These are phyloP conservation scores for Leptinotarsa rubiginosa DNA, from an alignment of 2,888 invertebrate genomes.

Conservation along the genomic window DNA sequence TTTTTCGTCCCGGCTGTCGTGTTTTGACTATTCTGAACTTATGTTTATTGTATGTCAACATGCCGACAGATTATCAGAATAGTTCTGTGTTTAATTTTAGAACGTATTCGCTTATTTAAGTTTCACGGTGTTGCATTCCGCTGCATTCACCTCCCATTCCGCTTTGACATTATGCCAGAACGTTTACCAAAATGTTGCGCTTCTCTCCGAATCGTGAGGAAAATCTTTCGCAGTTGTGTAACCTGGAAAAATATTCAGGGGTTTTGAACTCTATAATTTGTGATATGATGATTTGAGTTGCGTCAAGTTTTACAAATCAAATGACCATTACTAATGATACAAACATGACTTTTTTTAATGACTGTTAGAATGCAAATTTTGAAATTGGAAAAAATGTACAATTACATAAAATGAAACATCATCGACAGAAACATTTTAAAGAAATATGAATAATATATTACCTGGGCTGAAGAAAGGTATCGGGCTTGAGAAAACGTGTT, in stretches of 20 bases:
- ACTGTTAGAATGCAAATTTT: too few relatives aligned
- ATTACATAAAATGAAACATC: too few relatives aligned
- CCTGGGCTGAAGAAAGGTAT: too few relatives aligned
- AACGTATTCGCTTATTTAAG: conserved; percentile 26
- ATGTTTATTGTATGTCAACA: conserved; percentile 25
- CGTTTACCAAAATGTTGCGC: conserved; percentile 21
- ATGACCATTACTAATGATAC: too few relatives aligned
- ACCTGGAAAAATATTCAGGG: not conserved
- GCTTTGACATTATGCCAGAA: conserved; percentile 34
- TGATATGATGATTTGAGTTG: too few relatives aligned
- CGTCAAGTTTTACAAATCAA: too few relatives aligned
- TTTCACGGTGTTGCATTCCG: conserved; percentile 29
- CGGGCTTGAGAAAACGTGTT: too few relatives aligned
- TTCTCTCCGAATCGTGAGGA: not conserved
- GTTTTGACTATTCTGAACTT: not conserved
- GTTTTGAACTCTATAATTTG: not conserved
- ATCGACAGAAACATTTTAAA: too few relatives aligned
- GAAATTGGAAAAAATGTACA: too few relatives aligned
- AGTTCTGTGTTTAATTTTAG: conserved; percentile 29
- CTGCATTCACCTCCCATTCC: conserved; percentile 34
- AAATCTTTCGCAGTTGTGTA: not conserved
- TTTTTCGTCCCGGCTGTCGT: not conserved
- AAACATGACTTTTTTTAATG: too few relatives aligned
- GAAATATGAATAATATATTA: too few relatives aligned
- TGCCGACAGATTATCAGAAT: conserved; percentile 14